Conservation (phyloP, 2,888 invertebrate species). For the Schrankia costaestrigalis region DNA sequence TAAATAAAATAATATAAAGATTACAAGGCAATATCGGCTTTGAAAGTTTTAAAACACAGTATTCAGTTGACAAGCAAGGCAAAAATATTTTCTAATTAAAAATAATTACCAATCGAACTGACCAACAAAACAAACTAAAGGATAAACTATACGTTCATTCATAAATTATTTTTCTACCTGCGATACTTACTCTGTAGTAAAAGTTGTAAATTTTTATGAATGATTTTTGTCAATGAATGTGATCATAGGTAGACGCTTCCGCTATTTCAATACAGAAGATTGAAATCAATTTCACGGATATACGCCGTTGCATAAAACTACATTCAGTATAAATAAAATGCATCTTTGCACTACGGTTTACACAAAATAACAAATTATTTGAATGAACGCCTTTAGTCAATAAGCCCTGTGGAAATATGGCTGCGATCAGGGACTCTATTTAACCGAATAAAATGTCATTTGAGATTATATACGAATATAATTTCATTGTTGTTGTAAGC, state of each 20-base stretch:
- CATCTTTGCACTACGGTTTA: slow-evolving; percentile 46
- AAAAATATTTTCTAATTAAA: slow-evolving; percentile 2
- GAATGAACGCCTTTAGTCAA: slow-evolving; percentile 73
- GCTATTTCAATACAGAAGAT: slow-evolving; percentile 47
- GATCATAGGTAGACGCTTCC: slow-evolving; percentile 57
- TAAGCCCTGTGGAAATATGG: slow-evolving; percentile 37
- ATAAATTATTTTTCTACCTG: slow-evolving; percentile 59
- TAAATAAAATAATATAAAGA: too few species aligned
- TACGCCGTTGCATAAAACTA: slow-evolving; percentile 73
- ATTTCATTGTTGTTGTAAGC: slow-evolving; percentile 46
- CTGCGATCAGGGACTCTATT: slow-evolving; percentile 47
- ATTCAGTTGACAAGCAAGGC: background rate
- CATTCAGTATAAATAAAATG: slow-evolving; percentile 54
- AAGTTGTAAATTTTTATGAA: slow-evolving; percentile 66
- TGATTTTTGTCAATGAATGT: slow-evolving; percentile 55
- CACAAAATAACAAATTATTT: slow-evolving; percentile 57
- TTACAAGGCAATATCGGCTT: too few species aligned
- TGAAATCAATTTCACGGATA: slow-evolving; percentile 72
- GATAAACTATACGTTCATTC: slow-evolving; percentile 46
- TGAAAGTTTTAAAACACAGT: too few species aligned
- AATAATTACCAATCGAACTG: background rate
- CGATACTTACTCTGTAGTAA: slow-evolving; percentile 46
- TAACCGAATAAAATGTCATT: slow-evolving; percentile 61
- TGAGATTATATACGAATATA: slow-evolving; percentile 47
- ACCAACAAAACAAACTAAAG: slow-evolving; percentile 18